Evolutionary conservation across 2,113 vertebrate species (phyloP).

Genomic region (Campylomormyrus numenius): DNA sequence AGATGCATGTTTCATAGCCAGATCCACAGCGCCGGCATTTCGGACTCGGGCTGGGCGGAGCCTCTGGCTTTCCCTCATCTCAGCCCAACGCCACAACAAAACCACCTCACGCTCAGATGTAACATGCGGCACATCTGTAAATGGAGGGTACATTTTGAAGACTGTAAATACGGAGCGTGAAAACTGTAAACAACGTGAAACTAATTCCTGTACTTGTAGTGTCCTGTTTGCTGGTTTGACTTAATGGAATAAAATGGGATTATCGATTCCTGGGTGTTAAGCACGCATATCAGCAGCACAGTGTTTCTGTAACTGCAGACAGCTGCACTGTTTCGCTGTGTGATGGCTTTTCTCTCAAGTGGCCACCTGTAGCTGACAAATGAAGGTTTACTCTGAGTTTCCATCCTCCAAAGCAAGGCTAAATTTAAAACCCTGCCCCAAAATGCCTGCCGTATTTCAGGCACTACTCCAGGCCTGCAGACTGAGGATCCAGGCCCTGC

Average conservation of each 20-base stretch:
- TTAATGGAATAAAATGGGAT: conserved; percentile 6
- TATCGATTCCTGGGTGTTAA: neutral
- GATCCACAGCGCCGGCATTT: neutral
- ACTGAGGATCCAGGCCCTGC: neutral
- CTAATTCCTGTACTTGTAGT: conserved; percentile 35
- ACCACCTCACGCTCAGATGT: conserved; percentile 20
- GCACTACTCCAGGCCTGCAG: neutral
- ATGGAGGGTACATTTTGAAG: conserved; percentile 14
- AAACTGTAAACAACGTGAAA: conserved; percentile 28
- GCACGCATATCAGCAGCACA: neutral
- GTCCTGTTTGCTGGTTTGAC: conserved; percentile 18
- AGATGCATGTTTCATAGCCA: neutral
- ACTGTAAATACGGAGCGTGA: conserved; percentile 40
- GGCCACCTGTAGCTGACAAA: neutral
- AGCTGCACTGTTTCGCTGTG: neutral
- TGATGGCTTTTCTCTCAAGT: neutral
- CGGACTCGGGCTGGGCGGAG: neutral
- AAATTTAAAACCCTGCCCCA: neutral
- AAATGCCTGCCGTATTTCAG: neutral
- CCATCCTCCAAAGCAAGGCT: neutral
- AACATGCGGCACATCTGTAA: conserved; percentile 28
- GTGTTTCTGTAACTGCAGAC: neutral
- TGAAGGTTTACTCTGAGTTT: neutral
- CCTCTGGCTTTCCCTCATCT: neutral
- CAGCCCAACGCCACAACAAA: neutral